These are phyloP conservation scores for Theocolax elegans DNA, from an alignment of 1,140 invertebrate species.

Conservation along the genomic window DNA sequence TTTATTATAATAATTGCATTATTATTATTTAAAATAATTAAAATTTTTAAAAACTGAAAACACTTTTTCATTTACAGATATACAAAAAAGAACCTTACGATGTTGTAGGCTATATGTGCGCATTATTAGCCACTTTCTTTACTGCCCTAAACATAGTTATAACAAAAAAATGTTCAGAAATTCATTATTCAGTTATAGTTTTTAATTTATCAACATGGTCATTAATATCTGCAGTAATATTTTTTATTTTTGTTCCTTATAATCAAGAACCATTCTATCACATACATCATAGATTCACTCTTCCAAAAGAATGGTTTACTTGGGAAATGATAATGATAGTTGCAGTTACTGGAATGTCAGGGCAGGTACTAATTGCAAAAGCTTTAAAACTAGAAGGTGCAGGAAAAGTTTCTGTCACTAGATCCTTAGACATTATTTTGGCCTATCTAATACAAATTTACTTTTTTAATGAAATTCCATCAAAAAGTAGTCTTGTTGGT, in stretches of 20 bases:
- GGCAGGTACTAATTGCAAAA: conserved; percentile 67
- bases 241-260: conserved; percentile 56
- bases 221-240: conserved; percentile 56
- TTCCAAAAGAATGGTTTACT: conserved; percentile 57
- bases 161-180: conserved; percentile 68
- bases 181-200: conserved; percentile 67
- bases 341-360: conserved; percentile 62
- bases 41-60: no score
- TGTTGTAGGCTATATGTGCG: conserved; percentile 64
- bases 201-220: conserved; percentile 67
- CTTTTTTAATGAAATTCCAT: conserved; percentile 66
- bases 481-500: conserved; percentile 62
- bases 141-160: conserved; percentile 69
- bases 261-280: conserved; percentile 44
- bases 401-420: conserved; percentile 68
- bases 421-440: conserved; percentile 68
- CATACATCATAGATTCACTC: conserved; percentile 27
- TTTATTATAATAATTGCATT: no score
- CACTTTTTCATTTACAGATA: conserved; percentile 47
- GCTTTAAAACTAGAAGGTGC: conserved; percentile 68
- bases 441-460: conserved; percentile 68
- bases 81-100: conserved; percentile 58
- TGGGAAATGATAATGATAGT: conserved; percentile 60
- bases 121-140: conserved; percentile 66
- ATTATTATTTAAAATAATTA: no score